phyloP scores from a whole-genome alignment of 2,888 invertebrate genomes.

The Steromphala cineraria region DNA sequence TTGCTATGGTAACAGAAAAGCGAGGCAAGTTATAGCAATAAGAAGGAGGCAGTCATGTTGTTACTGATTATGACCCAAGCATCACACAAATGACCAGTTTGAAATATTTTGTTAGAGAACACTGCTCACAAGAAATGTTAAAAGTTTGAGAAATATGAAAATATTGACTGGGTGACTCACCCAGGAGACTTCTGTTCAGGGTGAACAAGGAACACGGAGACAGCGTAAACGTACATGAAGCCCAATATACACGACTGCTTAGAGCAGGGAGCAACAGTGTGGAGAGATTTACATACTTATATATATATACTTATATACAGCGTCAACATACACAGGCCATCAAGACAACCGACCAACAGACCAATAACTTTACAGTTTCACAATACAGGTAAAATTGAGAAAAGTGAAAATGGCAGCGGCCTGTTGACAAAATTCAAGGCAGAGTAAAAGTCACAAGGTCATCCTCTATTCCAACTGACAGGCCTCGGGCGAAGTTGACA shows the following conservation, averaged over 20 bases:
- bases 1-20: no score
- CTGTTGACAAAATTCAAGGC: no score
- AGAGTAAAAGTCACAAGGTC: no score
- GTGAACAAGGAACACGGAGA: background rate
- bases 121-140: background rate
- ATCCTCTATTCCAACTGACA: no score
- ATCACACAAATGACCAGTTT: no score
- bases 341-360: background rate
- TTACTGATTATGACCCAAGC: no score
- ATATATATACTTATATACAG: background rate
- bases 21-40: no score
- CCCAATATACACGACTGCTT: background rate
- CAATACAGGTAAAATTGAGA: background rate
- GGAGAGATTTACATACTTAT: background rate
- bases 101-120: background rate
- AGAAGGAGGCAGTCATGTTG: no score
- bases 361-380: background rate
- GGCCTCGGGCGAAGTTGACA: no score
- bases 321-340: background rate
- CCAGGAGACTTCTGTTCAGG: no score
- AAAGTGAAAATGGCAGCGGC: background rate
- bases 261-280: background rate
- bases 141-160: background rate
- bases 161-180: background rate
- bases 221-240: background rate